phyloP scores from a whole-genome alignment of 2,113 vertebrate species.

The Melospiza georgiana region DNA sequence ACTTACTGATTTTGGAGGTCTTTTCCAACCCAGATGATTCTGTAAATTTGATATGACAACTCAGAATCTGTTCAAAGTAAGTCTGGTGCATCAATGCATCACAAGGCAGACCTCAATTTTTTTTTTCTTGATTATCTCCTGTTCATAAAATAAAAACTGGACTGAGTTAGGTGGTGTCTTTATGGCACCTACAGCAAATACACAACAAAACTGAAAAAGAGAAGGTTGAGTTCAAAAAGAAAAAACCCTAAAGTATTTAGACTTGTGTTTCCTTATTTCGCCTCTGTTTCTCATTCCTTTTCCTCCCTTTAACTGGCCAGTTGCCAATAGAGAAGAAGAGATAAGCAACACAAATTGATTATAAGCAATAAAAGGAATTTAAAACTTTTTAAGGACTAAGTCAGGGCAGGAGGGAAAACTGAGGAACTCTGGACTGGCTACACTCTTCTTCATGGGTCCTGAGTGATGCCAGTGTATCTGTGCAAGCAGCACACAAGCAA shows the following conservation, averaged over 20 bases:
- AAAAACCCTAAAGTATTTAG: not conserved
- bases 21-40: not conserved
- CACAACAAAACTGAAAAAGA: not conserved
- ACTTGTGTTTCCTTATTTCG: not conserved
- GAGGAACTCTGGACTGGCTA: not conserved
- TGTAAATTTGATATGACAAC: not conserved
- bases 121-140: not conserved
- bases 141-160: not conserved
- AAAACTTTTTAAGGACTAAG: slow-evolving; percentile 16
- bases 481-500: not conserved
- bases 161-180: not conserved
- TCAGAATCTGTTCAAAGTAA: not conserved
- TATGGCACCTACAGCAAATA: not conserved
- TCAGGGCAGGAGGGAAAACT: not conserved
- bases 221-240: not conserved
- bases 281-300: not conserved
- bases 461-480: not conserved
- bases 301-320: slow-evolving; percentile 14
- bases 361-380: slow-evolving; percentile 22
- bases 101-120: not conserved
- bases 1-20: not conserved
- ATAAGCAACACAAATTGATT: slow-evolving; percentile 55
- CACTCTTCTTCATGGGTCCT: not conserved
- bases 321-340: slow-evolving; percentile 33
- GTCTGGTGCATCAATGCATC: not conserved